Percentiles rank a stretch among this genome's conserved stretches.
phyloP scores from a whole-genome alignment of 2,888 invertebrate genomes.

The Troides aeacus region DNA sequence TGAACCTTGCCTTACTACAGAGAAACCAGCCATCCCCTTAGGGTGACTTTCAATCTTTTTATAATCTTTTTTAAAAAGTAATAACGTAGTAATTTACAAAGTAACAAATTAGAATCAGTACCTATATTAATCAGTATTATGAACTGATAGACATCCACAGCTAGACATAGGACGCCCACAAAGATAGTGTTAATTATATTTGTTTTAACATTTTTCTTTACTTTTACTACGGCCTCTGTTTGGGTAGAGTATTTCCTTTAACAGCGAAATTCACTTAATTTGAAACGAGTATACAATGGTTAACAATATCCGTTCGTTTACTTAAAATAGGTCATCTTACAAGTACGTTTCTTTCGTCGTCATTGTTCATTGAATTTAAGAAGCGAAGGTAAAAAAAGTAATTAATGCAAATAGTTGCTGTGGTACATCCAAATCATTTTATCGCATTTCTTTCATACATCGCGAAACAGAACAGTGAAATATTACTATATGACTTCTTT shows the following conservation, averaged over 20 bases:
- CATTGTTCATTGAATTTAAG: background rate
- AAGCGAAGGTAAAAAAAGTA: background rate
- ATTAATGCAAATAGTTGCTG: background rate
- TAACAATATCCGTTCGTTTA: slow-evolving; percentile 30
- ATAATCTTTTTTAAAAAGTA: no score
- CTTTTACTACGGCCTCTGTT: background rate
- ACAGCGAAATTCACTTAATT: slow-evolving; percentile 22
- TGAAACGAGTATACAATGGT: slow-evolving; percentile 15
- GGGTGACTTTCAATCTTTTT: no score
- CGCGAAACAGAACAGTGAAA: no score
- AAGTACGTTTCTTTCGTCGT: slow-evolving; percentile 1
- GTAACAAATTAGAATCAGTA: no score
- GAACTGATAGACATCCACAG: no score
- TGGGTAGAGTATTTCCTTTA: slow-evolving; percentile 8
- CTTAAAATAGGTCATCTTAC: slow-evolving; percentile 28
- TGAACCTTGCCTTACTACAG: no score
- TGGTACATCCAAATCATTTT: background rate
- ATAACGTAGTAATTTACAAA: no score
- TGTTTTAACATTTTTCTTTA: background rate
- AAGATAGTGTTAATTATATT: no score
- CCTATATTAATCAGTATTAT: no score
- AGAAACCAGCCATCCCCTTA: no score
- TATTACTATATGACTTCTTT: no score
- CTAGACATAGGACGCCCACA: no score
- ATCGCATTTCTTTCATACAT: background rate